phyloP scores from a whole-genome alignment of 2,797 vertebrate species.

The Chloroceryle inda region DNA sequence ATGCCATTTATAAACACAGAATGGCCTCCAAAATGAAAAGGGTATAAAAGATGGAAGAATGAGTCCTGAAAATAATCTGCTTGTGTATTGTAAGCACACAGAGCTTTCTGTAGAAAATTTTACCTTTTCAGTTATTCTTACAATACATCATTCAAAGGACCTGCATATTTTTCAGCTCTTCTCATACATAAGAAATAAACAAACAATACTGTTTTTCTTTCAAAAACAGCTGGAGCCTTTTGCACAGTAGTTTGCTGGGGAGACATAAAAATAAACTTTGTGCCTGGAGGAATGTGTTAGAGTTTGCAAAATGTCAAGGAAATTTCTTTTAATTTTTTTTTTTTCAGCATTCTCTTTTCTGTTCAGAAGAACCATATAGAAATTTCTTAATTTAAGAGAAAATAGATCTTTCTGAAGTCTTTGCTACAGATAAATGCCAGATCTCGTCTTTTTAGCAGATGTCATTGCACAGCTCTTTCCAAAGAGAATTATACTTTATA shows the following conservation, averaged over 20 bases:
- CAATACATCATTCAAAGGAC: background rate
- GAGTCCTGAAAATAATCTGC: background rate
- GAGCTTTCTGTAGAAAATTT: background rate
- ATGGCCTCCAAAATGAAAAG: slow-evolving; percentile 1
- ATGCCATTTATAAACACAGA: slow-evolving; percentile 13
- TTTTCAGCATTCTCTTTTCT: background rate
- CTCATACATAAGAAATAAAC: background rate
- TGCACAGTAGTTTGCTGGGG: background rate
- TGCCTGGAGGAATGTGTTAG: slow-evolving; percentile 29
- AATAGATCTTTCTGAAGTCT: slow-evolving; percentile 15
- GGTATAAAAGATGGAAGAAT: background rate
- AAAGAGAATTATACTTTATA: background rate
- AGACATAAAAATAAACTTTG: slow-evolving; percentile 54
- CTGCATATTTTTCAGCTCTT: slow-evolving; percentile 16
- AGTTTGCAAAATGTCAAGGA: slow-evolving; percentile 54
- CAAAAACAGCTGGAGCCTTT: background rate
- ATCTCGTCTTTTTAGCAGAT: slow-evolving; percentile 13
- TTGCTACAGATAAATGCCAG: slow-evolving; percentile 9
- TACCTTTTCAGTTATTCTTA: slow-evolving; percentile 10
- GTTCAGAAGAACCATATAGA: background rate
- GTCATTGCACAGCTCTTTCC: background rate
- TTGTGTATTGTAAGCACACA: background rate
- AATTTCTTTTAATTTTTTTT: background rate
- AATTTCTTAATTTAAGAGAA: slow-evolving; percentile 28
- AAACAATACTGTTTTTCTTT: background rate